Evolutionary conservation across 2,113 vertebrate genomes (phyloP), one percentile per base, ranked within the genome.

Genomic region (Pholis gunnellus): DNA sequence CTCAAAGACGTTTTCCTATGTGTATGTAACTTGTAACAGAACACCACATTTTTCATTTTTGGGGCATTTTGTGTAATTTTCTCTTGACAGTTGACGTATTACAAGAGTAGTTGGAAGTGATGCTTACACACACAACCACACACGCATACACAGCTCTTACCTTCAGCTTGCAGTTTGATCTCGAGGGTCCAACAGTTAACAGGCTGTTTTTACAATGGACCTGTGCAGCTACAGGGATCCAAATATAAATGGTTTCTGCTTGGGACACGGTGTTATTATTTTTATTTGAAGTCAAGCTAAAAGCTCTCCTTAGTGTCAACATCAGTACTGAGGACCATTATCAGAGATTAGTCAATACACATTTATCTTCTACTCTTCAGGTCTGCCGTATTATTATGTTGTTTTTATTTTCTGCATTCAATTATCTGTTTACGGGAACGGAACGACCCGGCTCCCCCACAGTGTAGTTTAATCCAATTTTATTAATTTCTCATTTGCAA

Each of bases 151-250:
- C 38, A 18, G 36, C 9, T 27, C 38, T 27, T 27, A 9, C 13
- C 14, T 60, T 40, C 1, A 70, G 29, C 66, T 76, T 75, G 70
- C 59, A 60, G 36, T 57, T 70, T 63, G 73, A 89, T 59, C 67
- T 70, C 48, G 0, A 38, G 38, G 29, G 71, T 75, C 56, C 65
- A n/a, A 2, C 71, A 68, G 76, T 50, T 67, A 65, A 80, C 70
- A 66, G 72, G 11, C 11, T 81, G 67, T 85, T 83, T 85, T 79
- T 77, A 70, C 64, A 64, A 44, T n/a, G 17, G 25, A 78, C n/a
- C 50, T 79, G 52, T 11, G 67, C 48, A 75, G 65, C 57, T 60
- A 50, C 63, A 60, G 38, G 5, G 7, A 81, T 75, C 63, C 57
- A 73, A 17, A 75, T 15, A 52, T 29, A 72, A 79, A 79, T 20